A percentile compares a stretch with the other conserved stretches of the same genome.
These are phyloP conservation scores for Eulacestoma nigropectus DNA, from an alignment of 2,113 vertebrate species.

Conservation along the genomic window DNA sequence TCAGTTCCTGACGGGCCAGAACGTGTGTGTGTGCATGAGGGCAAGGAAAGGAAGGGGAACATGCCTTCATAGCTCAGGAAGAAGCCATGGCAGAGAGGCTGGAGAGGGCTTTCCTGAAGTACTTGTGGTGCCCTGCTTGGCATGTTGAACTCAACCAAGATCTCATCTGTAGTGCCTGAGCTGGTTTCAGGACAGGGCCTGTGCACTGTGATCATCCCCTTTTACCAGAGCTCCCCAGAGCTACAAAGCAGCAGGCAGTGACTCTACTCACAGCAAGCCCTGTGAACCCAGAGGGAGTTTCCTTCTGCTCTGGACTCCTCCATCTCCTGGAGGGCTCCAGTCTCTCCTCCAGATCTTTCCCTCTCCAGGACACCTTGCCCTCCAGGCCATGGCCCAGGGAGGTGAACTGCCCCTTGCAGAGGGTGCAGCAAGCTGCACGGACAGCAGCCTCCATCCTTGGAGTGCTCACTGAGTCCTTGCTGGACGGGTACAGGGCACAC, in stretches of 20 bases:
- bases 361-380: accelerated
- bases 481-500: background rate
- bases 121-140: accelerated
- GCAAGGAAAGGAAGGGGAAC: background rate
- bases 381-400: background rate
- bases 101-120: background rate
- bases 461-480: background rate
- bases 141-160: background rate
- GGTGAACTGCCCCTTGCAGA: background rate
- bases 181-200: background rate
- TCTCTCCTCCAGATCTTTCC: background rate
- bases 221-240: background rate
- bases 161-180: background rate
- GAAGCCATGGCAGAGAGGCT: background rate
- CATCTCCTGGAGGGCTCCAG: background rate
- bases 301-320: background rate
- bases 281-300: background rate
- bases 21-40: accelerated
- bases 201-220: accelerated
- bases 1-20: accelerated
- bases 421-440: background rate
- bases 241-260: background rate
- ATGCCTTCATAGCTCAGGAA: background rate
- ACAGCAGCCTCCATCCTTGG: background rate
- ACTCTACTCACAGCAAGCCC: background rate